Base-by-base conservation (phyloP, 2,113 vertebrate genomes). In the Syngnathus typhle region DNA sequence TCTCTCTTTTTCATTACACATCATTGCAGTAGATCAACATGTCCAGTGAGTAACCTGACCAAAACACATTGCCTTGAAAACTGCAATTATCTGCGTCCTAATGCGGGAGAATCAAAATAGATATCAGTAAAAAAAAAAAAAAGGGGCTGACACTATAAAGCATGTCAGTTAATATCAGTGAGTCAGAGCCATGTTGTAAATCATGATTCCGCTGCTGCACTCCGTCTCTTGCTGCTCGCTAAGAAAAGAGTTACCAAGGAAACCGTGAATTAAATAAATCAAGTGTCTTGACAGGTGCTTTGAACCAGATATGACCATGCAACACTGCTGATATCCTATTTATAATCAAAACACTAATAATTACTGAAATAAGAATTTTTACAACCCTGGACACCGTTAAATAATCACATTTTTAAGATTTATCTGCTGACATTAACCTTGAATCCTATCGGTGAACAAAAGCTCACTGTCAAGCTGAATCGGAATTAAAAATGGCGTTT, bases 61-160 rank as follows among this genome's bases (percentile, higher is more conserved):
- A 74, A 80, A 76, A 47, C 65, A 66, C 73, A 90, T 91, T n/a
- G 70, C 84, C 86, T 90, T 92, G 88, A 86, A 89, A 87, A 91
- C 88, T 77, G 75, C 86, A 88, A 91, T 89, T 87, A 88, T 80
- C 70, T 74, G 81, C 61, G 56, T 87, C 77, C 84, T 83, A 84
- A 90, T 88, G 76, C 68, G 72, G 27, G 83, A 69, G 80, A 77
- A 72, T 76, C 65, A 76, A 81, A 83, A 87, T 79, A 78, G 85
- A 82, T 74, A 72, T 67, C 44, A 47, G 15, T 4, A 16, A 73
- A 75, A 69, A 6, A 16, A 73, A 75, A 69, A 67, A 72, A 81
- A 75, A 77, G 71, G 74, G 74, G 71, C 59, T 82, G 83, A 80
- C 47, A 69, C 62, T 79, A 67, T 77, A 80, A 80, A 77, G 81